Conservation (phyloP, 1,140 invertebrate genomes). For the Augochlora pura region DNA sequence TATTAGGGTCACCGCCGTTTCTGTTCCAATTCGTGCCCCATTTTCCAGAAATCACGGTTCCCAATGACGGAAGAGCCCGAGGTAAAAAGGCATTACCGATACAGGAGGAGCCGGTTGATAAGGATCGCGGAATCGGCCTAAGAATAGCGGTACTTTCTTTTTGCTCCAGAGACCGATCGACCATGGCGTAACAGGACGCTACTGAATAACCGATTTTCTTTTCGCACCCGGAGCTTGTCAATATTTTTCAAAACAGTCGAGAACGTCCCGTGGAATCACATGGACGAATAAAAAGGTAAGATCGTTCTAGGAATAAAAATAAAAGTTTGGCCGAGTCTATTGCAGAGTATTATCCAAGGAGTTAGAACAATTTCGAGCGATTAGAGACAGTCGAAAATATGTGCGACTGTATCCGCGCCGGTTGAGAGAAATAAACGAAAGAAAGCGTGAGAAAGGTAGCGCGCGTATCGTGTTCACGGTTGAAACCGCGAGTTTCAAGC, state of each 20-base stretch:
- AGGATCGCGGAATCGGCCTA: slow-evolving; percentile 41
- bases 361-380: too few relatives aligned
- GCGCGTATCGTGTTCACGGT: neutral
- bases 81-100: slow-evolving; percentile 59
- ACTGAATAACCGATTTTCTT: slow-evolving; percentile 47
- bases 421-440: neutral
- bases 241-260: slow-evolving; percentile 6
- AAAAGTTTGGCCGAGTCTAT: too few relatives aligned
- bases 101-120: slow-evolving; percentile 55
- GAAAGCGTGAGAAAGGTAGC: neutral
- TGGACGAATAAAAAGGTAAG: too few relatives aligned
- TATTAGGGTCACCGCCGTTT: neutral
- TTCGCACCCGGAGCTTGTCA: neutral
- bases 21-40: slow-evolving; percentile 20
- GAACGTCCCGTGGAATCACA: too few relatives aligned
- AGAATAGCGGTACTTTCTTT: slow-evolving; percentile 70
- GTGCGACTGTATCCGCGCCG: too few relatives aligned
- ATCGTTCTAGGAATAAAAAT: too few relatives aligned
- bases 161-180: slow-evolving; percentile 41
- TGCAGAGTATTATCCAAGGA: too few relatives aligned
- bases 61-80: slow-evolving; percentile 25
- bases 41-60: slow-evolving; percentile 50
- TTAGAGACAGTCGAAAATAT: too few relatives aligned
- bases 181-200: neutral
- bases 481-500: too few relatives aligned